Evolutionary conservation across 2,888 invertebrate genomes (phyloP).

Genomic region (Mystacides longicornis): DNA sequence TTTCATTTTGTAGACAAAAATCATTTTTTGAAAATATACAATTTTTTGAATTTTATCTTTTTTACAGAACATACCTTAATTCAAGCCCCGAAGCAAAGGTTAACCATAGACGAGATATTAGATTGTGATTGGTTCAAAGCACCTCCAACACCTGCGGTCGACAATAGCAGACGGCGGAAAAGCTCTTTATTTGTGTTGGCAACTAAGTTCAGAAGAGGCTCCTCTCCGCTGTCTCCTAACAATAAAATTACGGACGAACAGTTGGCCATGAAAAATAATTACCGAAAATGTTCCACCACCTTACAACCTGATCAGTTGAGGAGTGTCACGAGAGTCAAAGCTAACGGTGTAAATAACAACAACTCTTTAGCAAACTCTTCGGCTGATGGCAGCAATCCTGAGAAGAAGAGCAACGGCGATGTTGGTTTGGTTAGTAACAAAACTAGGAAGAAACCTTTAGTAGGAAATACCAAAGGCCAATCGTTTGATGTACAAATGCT

Average conservation of each 20-base stretch:
- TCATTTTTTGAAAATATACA: no score
- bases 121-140: constrained; percentile 51
- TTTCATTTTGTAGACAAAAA: no score
- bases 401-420: constrained; percentile 20
- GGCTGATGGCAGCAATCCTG: constrained; percentile 9
- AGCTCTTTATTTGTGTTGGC: constrained; percentile 25
- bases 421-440: neutral
- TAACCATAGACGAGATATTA: constrained; percentile 41
- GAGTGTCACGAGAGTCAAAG: constrained; percentile 21
- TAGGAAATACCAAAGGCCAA: constrained; percentile 27
- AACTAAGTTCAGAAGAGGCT: constrained; percentile 30
- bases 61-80: constrained; percentile 42
- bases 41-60: neutral
- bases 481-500: constrained; percentile 33
- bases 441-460: constrained; percentile 4
- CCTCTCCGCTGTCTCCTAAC: constrained; percentile 33
- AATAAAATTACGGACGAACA: constrained; percentile 24
- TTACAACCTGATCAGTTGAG: constrained; percentile 18
- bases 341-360: constrained; percentile 10
- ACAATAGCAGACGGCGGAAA: constrained; percentile 22
- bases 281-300: constrained; percentile 28
- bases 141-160: constrained; percentile 28
- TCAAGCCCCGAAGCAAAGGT: constrained; percentile 42
- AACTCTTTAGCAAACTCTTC: constrained; percentile 11
- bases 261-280: constrained; percentile 22